Conservation (phyloP, 2,888 invertebrate species). For the Tipula lateralis region DNA sequence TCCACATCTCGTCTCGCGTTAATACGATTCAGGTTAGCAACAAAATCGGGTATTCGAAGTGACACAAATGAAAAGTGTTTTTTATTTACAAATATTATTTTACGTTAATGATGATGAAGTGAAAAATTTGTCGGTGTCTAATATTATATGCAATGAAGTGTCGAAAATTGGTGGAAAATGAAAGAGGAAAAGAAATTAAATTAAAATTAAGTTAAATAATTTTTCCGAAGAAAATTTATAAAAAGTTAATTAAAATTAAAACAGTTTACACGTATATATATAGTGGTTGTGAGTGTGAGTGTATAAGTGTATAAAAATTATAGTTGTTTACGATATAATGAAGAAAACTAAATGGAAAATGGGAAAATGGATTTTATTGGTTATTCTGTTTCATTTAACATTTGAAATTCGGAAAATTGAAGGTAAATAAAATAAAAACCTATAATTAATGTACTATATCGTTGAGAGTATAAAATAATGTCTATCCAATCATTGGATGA, state of each 20-base stretch:
- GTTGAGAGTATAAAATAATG: background rate
- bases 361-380: background rate
- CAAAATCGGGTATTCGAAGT: background rate
- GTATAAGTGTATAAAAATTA: background rate
- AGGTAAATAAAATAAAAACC: background rate
- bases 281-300: background rate
- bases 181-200: background rate
- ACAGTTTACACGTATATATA: background rate
- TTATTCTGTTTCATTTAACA: constrained; percentile 6
- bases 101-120: background rate
- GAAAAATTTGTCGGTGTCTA: background rate
- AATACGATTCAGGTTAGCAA: too few species aligned
- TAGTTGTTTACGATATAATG: background rate
- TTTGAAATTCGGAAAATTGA: constrained; percentile 11
- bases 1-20: background rate
- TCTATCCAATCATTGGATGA: background rate
- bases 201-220: background rate
- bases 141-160: background rate
- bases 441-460: background rate
- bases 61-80: background rate
- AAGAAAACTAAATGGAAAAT: constrained; percentile 14
- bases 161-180: background rate
- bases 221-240: background rate
- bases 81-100: background rate
- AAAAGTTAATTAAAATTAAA: constrained; percentile 5